Base-by-base conservation (phyloP, 2,888 invertebrate genomes). In the Stenodera caucasica region DNA sequence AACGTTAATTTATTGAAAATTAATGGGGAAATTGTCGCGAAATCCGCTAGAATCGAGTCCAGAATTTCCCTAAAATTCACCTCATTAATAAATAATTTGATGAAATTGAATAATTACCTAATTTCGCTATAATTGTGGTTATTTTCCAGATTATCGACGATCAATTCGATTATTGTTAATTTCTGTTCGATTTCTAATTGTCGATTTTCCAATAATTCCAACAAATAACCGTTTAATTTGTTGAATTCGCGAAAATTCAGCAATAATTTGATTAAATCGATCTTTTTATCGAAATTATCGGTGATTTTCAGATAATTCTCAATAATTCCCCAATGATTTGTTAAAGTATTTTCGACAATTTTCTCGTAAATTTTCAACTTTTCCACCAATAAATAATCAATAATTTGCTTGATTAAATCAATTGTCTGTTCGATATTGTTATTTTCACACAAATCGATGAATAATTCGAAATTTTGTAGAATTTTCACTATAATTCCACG, bases 401-500 rank as follows among this genome's bases (percentile, higher is more conserved):
- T 26, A 54, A 71, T 30, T 37, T 51, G 62, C 30, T 53, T 59
- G 12, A 69, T 21, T 14, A 69, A 30, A 23, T 66, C 63, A 1
- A 69, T 8, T 8, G 61, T 66, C 14, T 60, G 23, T 49, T 64
- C 40, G 35, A 62, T 14, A 60, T 53, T 49, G 26, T 56, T 18
- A 26, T 53, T n/a, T 14, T 49, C 18, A 37, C 45, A 23, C 0
- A 35, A 18, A 8, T 58, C 55, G 40, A 73, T 32, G 64, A 76
- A 75, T 29, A 40, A 23, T 18, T 70, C 66, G 57, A 74, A 73
- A 54, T 75, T 66, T 32, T 64, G 56, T n/a, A 74, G 4, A 2
- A 78, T 58, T 51, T 60, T 60, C 12, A 70, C 66, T 2, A 77
- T 51, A 2, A 67, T 63, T 12, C 73, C 69, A 54, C 71, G 71